Evolutionary conservation across 2,888 invertebrate species (phyloP).

Genomic region (Polia nebulosa): DNA sequence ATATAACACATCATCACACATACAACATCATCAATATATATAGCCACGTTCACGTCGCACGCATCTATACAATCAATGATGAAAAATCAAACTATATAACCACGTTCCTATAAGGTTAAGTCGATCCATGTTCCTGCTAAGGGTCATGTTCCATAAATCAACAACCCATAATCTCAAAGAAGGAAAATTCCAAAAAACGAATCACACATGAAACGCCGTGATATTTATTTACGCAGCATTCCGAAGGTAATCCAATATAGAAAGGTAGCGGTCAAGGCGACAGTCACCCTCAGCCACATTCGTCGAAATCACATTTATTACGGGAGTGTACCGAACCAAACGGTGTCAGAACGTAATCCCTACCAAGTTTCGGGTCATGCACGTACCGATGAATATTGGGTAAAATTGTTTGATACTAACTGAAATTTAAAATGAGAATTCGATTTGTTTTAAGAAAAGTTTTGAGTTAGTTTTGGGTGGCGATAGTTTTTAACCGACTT

Average conservation of each 20-base stretch:
- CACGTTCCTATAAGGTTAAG: neutral
- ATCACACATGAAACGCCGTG: constrained; percentile 48
- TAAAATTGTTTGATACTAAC: constrained; percentile 41
- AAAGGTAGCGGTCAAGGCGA: constrained; percentile 66
- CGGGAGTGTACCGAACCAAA: constrained; percentile 69
- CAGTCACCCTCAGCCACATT: constrained; percentile 59
- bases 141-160: constrained; percentile 21
- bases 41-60: too few relatives aligned
- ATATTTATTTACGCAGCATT: constrained; percentile 59
- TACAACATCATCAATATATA: too few relatives aligned
- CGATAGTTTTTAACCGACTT: too few relatives aligned
- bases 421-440: constrained; percentile 30
- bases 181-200: constrained; percentile 46
- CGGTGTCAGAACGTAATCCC: constrained; percentile 70
- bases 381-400: constrained; percentile 35
- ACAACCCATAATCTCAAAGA: constrained; percentile 43
- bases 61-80: too few relatives aligned
- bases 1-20: too few relatives aligned
- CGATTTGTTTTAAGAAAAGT: neutral
- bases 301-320: constrained; percentile 69
- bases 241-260: constrained; percentile 65
- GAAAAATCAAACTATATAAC: neutral
- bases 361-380: constrained; percentile 62
- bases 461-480: neutral
- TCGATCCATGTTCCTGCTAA: neutral